Base-by-base conservation (phyloP, 2,888 invertebrate species). In the Spicauda simplicius region DNA sequence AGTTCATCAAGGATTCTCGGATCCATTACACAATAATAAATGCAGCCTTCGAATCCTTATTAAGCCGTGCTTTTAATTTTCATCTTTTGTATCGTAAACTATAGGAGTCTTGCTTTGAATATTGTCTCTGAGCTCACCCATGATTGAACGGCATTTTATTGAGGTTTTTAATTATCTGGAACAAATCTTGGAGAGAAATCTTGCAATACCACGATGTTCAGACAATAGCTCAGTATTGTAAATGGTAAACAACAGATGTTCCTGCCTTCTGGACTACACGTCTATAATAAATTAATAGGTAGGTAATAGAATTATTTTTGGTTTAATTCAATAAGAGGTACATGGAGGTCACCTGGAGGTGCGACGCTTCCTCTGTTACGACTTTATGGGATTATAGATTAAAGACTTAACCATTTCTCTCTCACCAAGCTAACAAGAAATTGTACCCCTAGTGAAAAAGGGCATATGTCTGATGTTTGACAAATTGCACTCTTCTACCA, bases 11-110 rank as follows among this genome's bases (percentile, higher is more conserved):
- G 2, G 25, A 59, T 20, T 19, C 20, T 45, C 48, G 25, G 30
- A 14, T 25, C 16, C 25, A 48, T 25, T 48, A 16, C 19, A 48
- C 59, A 57, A 41, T 57, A 41, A 18, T n/a, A 58, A 25, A 48
- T 48, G 37, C 20, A 12, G 48, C 20, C 48, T 58, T 37, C 20
- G 59, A 48, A 59, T 48, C 48, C 48, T 11, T 41, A 58, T 58
- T 58, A 58, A 57, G 5, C 20, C 48, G 25, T 4, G 59, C 59
- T 48, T 59, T 59, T 48, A 59, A 30, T 59, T 19, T 25, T 48
- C 30, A 59, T 30, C 59, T 59, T 25, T 59, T 59, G 59, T 59
- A 16, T 25, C 25, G 25, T 48, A 59, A 48, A 48, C 16, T 59
- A 48, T 59, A 48, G 20, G 18, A 20, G 25, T 52, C 30, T 33